Conservation (phyloP, 2,797 vertebrate species). For the Xiphorhynchus erythropygius region DNA sequence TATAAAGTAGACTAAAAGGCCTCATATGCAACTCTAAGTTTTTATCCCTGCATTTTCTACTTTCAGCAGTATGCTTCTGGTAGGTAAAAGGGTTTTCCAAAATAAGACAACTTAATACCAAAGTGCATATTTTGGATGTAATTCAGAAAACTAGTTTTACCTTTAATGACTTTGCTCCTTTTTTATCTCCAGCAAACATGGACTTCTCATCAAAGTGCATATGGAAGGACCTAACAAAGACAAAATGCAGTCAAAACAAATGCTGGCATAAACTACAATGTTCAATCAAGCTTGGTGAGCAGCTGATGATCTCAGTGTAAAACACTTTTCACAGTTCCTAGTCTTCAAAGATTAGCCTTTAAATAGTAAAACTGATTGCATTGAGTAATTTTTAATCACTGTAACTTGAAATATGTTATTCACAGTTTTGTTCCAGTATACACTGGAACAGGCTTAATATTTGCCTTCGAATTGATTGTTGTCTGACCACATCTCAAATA, state of each 20-base stretch:
- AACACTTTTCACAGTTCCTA: neutral
- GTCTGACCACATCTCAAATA: neutral
- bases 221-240: slow-evolving; percentile 83
- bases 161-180: slow-evolving; percentile 91
- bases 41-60: neutral
- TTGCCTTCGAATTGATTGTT: neutral
- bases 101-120: neutral
- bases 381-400: neutral
- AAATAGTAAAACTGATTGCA: no score
- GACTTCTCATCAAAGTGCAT: slow-evolving; percentile 98
- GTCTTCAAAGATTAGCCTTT: neutral
- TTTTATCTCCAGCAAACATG: slow-evolving; percentile 93
- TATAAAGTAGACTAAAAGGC: neutral
- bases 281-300: neutral
- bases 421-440: neutral
- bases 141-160: slow-evolving; percentile 67
- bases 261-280: neutral
- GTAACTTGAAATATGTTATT: neutral
- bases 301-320: neutral
- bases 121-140: neutral
- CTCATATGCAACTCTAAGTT: neutral
- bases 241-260: neutral
- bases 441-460: neutral
- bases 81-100: neutral
- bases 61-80: neutral